phyloP scores from a whole-genome alignment of 2,888 invertebrate genomes.

The Teleiodes luculella region DNA sequence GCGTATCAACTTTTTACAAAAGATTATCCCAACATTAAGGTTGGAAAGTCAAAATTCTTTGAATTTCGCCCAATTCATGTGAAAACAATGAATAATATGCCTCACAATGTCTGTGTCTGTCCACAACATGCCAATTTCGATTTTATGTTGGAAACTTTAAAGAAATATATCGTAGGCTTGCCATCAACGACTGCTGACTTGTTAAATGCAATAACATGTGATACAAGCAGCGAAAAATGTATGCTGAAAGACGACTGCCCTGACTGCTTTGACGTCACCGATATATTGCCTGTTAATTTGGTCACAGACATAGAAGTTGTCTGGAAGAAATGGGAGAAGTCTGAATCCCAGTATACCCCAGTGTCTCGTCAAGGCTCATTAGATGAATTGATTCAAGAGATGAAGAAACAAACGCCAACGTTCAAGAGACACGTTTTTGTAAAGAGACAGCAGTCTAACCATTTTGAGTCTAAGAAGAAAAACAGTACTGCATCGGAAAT shows the following conservation, averaged over 20 bases:
- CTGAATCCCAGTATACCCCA: background rate
- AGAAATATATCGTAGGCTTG: background rate
- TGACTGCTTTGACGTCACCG: background rate
- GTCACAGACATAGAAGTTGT: background rate
- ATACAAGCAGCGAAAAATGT: conserved; percentile 7
- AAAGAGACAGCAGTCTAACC: background rate
- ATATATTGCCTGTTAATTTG: background rate
- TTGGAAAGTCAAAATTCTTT: conserved; percentile 13
- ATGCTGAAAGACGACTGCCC: background rate
- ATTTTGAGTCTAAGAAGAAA: background rate
- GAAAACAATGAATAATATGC: background rate
- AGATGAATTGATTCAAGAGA: background rate
- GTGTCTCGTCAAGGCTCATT: background rate
- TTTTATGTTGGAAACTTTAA: conserved; percentile 7
- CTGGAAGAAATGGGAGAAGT: background rate
- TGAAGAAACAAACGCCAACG: background rate
- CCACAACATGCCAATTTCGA: conserved; percentile 8
- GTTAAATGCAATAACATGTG: conserved; percentile 7
- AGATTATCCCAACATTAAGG: conserved; percentile 7
- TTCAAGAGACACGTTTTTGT: background rate
- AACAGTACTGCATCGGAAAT: background rate
- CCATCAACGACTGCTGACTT: background rate
- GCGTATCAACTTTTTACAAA: conserved; percentile 11
- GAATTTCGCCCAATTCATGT: conserved; percentile 14
- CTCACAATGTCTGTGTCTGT: conserved; percentile 11